A percentile compares a stretch with the other conserved stretches of the same genome.
Conservation (phyloP, 2,113 vertebrate species). For the Acrocephalus arundinaceus region DNA sequence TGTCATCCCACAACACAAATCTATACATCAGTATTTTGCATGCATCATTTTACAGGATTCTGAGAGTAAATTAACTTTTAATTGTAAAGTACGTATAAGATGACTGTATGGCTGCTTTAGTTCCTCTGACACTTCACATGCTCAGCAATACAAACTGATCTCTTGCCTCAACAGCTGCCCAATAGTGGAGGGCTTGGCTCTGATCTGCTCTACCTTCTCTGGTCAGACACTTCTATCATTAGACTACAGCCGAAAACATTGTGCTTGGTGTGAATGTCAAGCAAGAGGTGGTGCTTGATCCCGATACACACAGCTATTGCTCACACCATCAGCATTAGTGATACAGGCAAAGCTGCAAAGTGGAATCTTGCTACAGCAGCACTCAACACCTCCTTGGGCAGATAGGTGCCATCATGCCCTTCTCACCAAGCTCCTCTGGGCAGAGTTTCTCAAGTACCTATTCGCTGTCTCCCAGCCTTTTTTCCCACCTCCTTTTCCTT, state of each 20-base stretch:
- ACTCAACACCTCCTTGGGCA: fast-evolving
- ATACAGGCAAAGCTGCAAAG: neutral
- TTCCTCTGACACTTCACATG: neutral
- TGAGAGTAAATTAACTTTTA: neutral
- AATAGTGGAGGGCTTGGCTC: fast-evolving
- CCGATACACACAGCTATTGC: neutral
- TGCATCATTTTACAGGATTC: neutral
- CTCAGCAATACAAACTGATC: neutral
- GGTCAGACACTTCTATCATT: neutral
- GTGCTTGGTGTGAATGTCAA: neutral
- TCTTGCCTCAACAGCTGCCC: neutral
- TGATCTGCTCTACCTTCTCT: neutral
- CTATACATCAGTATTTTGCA: neutral
- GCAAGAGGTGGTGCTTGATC: neutral
- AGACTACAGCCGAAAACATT: neutral
- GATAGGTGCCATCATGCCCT: neutral
- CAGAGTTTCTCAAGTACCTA: neutral
- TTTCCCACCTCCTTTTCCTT: fast-evolving
- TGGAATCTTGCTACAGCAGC: neutral
- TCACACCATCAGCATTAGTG: neutral
- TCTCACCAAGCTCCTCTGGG: neutral
- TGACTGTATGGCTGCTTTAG: neutral
- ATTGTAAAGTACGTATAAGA: neutral
- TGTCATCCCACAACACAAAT: neutral
- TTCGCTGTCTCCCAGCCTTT: neutral